A percentile compares a stretch with the other conserved stretches of the same genome.
Evolutionary conservation across 2,113 vertebrate species (phyloP).

Genomic region (Fulmarus glacialis): DNA sequence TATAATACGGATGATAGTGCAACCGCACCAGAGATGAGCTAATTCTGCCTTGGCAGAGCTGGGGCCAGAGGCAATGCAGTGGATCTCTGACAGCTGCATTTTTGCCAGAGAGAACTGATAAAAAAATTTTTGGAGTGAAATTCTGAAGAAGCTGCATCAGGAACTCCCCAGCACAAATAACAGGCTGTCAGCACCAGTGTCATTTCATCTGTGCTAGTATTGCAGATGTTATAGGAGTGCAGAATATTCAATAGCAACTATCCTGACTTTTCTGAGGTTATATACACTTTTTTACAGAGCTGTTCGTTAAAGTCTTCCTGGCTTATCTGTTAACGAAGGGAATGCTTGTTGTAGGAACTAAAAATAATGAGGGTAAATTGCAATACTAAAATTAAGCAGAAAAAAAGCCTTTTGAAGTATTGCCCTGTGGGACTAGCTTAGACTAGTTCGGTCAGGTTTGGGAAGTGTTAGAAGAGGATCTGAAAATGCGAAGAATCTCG

Average conservation of each 20-base stretch:
- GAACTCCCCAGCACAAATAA: background rate
- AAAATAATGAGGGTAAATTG: slow-evolving; percentile 23
- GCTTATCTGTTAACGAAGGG: background rate
- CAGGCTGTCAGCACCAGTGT: background rate
- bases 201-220: background rate
- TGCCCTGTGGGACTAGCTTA: slow-evolving; percentile 9
- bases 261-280: background rate
- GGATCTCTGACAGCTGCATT: background rate
- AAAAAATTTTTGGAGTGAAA: background rate
- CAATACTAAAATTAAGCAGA: background rate
- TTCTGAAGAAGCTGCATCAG: background rate
- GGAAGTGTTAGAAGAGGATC: background rate
- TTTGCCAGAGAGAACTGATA: background rate
- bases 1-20: background rate
- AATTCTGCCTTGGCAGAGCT: background rate
- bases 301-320: background rate
- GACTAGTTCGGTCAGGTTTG: slow-evolving; percentile 33
- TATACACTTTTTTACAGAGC: background rate
- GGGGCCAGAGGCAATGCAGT: background rate
- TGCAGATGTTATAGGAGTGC: background rate
- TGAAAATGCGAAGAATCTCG: background rate
- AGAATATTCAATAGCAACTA: background rate
- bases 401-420: slow-evolving; percentile 30
- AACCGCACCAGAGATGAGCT: background rate
- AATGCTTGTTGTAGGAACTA: slow-evolving; percentile 2